Base-by-base conservation (phyloP, 1,140 invertebrate genomes). In the Centruroides sculpturatus region DNA sequence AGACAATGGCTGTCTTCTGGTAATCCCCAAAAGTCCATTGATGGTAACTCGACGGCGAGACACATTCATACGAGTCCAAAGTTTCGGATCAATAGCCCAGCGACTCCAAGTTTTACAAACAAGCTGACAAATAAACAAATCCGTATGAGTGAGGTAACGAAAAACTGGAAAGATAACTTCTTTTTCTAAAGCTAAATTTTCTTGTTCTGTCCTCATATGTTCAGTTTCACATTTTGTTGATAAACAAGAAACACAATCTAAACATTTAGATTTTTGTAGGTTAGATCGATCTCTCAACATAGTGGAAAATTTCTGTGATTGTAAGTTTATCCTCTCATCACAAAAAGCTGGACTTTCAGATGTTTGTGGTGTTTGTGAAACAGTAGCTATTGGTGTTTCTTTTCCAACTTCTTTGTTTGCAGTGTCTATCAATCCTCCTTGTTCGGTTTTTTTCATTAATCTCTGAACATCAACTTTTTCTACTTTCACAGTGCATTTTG, bases 81-180 rank as follows among this genome's bases (percentile, higher is more conserved):
- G 74, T 60, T 73, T 77, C n/a, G 87, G 85, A 69, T 92, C 85
- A 62, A 89, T 81, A 66, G 84, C 83, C 71, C 83, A 84, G 60
- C 83, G 80, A 7, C 89, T 85, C 90, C 91, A 96, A 2, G 82
- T 81, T 71, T 88, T 87, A 74, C 90, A 95, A 4, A 95, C 91
- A 35, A 81, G 76, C 64, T 89, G 83, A 71, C 88, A 91, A 3
- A 77, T 81, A 36, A 84, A 82, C 5, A 96, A 74, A 65, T 92
- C 87, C 55, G 78, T 77, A 8, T 80, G 79, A 13, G 78, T 77
- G 55, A 96, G 76, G 68, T 82, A 85, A 53, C 78, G 77, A 71
- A 94, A 92, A 36, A 95, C 80, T 12, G 81, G 77, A 47, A 85
- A 72, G 66, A 89, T 78, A 3, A 81, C 75, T 12, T 72, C 71